phyloP scores from a whole-genome alignment of 92 coral and sea anemone genomes.

The Zoanthus sociatus region DNA sequence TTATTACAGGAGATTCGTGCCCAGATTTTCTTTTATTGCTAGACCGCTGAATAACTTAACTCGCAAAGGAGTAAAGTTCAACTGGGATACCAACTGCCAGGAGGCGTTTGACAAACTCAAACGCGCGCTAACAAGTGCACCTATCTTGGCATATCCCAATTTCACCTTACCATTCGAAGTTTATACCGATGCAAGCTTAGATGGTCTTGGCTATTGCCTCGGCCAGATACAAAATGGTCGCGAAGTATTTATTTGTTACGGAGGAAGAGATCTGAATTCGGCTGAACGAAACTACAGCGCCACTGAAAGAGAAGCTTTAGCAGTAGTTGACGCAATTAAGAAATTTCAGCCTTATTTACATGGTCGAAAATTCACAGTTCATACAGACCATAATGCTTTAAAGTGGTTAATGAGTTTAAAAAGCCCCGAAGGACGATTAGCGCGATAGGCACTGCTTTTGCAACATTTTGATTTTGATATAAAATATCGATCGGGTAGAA shows the following conservation, averaged over 20 bases:
- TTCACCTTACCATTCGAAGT: slow-evolving; percentile 33
- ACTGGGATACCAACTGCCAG: slow-evolving; percentile 45
- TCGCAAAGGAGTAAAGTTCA: slow-evolving; percentile 23
- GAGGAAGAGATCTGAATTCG: slow-evolving; percentile 28
- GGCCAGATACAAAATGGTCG: slow-evolving; percentile 30
- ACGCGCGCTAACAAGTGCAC: slow-evolving; percentile 19
- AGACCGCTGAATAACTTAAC: slow-evolving; percentile 43
- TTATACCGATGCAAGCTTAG: slow-evolving; percentile 46
- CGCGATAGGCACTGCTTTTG: not conserved
- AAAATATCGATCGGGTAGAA: slow-evolving; percentile 9
- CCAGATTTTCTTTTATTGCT: slow-evolving; percentile 58
- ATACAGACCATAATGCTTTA: slow-evolving; percentile 47
- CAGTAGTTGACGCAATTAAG: slow-evolving; percentile 43
- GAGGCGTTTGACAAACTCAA: slow-evolving; percentile 39
- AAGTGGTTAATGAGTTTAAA: slow-evolving; percentile 7
- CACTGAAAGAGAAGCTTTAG: slow-evolving; percentile 46
- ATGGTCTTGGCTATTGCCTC: slow-evolving; percentile 46
- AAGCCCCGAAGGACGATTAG: slow-evolving; percentile 1
- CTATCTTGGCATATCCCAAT: slow-evolving; percentile 49
- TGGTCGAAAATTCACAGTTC: slow-evolving; percentile 34
- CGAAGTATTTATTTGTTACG: slow-evolving; percentile 46
- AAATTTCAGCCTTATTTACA: slow-evolving; percentile 39
- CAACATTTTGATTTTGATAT: slow-evolving; percentile 19
- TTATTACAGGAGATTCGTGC: slow-evolving; percentile 71
- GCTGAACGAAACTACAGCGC: slow-evolving; percentile 50